Percentiles rank a stretch among this genome's conserved stretches.
Conservation (phyloP, 2,797 vertebrate genomes). For the Graptemys geographica region DNA sequence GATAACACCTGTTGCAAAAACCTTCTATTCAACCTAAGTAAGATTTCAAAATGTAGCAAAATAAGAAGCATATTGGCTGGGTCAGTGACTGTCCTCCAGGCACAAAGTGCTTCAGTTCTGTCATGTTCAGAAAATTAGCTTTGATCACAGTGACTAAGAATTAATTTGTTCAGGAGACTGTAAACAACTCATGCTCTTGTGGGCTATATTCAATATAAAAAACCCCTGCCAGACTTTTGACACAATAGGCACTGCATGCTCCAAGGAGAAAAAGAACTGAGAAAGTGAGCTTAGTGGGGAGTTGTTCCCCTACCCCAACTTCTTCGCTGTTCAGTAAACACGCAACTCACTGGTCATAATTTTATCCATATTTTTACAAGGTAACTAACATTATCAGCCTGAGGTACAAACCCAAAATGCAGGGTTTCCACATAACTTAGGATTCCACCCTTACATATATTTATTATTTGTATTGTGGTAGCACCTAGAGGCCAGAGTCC, state of each 20-base stretch:
- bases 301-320: neutral
- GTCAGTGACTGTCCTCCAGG: conserved; percentile 35
- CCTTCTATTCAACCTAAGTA: neutral
- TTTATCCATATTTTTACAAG: conserved; percentile 4
- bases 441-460: neutral
- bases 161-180: conserved; percentile 41
- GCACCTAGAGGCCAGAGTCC: neutral
- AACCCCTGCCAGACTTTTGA: conserved; percentile 22
- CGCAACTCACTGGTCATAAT: conserved; percentile 29
- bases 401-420: neutral
- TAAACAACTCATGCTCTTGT: conserved; percentile 57
- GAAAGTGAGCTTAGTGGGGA: conserved; percentile 23
- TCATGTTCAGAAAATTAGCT: conserved; percentile 31
- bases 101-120: neutral
- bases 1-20: conserved; percentile 9
- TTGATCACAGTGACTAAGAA: conserved; percentile 51
- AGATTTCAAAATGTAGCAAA: neutral
- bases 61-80: conserved; percentile 1
- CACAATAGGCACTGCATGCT: conserved; percentile 9
- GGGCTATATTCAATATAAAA: neutral
- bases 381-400: neutral
- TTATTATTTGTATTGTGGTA: rapidly evolving
- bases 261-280: conserved; percentile 50
- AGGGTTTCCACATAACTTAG: neutral
- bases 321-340: conserved; percentile 4